These are phyloP conservation scores for Caenorhabditis zanzibari DNA, from an alignment of 2,888 invertebrate species.

Conservation along the genomic window DNA sequence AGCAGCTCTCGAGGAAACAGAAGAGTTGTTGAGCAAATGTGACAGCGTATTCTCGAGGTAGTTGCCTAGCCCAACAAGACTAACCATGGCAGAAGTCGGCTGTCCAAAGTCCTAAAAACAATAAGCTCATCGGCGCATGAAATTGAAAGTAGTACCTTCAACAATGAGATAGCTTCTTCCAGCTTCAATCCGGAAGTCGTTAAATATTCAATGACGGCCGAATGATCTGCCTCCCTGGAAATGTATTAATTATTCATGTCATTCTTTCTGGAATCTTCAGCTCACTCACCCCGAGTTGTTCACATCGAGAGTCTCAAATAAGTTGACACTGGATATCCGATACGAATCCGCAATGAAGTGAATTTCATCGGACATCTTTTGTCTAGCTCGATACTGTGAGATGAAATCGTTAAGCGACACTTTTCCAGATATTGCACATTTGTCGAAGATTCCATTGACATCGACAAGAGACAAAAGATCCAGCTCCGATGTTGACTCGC, in stretches of 20 bases:
- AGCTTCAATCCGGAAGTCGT: constrained; percentile 73
- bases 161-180: constrained; percentile 73
- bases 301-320: constrained; percentile 73
- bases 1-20: constrained; percentile 72
- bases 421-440: constrained; percentile 64
- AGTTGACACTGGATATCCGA: constrained; percentile 72
- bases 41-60: constrained; percentile 73
- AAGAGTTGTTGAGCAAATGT: constrained; percentile 65
- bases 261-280: background rate
- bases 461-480: constrained; percentile 70
- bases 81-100: constrained; percentile 68
- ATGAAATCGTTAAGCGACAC: constrained; percentile 72
- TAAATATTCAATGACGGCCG: constrained; percentile 75
- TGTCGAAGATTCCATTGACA: constrained; percentile 72
- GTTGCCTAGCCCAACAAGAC: constrained; percentile 71
- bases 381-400: constrained; percentile 67
- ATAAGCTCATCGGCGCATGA: constrained; percentile 39
- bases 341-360: constrained; percentile 77
- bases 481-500: constrained; percentile 75
- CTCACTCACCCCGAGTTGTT: constrained; percentile 70
- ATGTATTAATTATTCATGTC: constrained; percentile 38
- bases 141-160: constrained; percentile 62
- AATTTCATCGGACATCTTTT: constrained; percentile 75
- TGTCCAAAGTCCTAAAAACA: constrained; percentile 67
- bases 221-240: constrained; percentile 74